phyloP scores from a whole-genome alignment of 2,797 vertebrate species.

The Bradypodion ventrale region DNA sequence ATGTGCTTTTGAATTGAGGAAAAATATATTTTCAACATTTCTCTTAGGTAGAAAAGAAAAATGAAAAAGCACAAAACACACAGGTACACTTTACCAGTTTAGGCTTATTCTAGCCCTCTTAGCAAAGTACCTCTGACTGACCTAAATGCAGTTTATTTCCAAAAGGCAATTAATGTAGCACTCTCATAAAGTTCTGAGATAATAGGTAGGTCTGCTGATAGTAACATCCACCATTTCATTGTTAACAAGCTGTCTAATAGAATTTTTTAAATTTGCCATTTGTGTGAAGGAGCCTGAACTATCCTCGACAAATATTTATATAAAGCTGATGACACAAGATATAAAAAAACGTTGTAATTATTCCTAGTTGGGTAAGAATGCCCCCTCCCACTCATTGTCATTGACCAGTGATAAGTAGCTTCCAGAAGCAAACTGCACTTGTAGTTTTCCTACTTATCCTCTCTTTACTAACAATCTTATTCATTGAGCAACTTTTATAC shows the following conservation, averaged over 20 bases:
- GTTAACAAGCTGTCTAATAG: neutral
- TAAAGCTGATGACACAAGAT: conserved; percentile 39
- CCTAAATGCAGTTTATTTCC: neutral
- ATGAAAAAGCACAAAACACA: too few relatives aligned
- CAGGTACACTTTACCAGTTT: neutral
- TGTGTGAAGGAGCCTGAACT: neutral
- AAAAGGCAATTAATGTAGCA: neutral
- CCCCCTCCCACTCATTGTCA: neutral
- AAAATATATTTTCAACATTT: neutral
- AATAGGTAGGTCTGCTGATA: neutral
- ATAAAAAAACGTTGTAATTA: neutral
- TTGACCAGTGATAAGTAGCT: neutral
- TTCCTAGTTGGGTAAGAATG: conserved; percentile 10
- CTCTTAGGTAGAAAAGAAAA: neutral
- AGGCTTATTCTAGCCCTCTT: neutral
- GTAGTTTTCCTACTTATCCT: neutral
- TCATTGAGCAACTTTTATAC: neutral
- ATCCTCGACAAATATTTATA: conserved; percentile 13
- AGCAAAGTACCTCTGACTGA: accelerated
- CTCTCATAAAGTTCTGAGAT: conserved; percentile 7
- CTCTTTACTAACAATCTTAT: too few relatives aligned
- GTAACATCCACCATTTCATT: neutral
- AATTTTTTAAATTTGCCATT: neutral
- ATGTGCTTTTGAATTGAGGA: neutral
- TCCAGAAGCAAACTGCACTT: neutral